Evolutionary conservation across 2,888 invertebrate genomes (phyloP).

Genomic region (Chloroclystis v-ata): DNA sequence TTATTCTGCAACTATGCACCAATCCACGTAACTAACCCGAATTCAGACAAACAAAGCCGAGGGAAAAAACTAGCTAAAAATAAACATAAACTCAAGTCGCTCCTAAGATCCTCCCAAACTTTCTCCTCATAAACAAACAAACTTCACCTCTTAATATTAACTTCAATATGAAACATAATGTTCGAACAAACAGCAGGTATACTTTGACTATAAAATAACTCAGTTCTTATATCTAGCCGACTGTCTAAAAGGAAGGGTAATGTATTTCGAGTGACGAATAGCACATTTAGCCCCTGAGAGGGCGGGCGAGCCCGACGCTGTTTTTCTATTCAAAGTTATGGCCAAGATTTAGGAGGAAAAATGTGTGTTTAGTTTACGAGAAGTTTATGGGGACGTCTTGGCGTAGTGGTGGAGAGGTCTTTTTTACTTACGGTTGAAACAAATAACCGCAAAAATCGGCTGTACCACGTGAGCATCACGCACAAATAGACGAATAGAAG

Average conservation of each 20-base stretch:
- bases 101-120: neutral
- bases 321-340: constrained; percentile 28
- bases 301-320: constrained; percentile 15
- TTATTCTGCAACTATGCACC: too few species aligned
- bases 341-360: constrained; percentile 20
- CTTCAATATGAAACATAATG: neutral
- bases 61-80: neutral
- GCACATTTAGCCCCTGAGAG: constrained; percentile 20
- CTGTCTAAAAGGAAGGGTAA: constrained; percentile 2
- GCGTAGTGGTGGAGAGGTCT: neutral
- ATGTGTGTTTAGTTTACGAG: constrained; percentile 9
- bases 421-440: too few species aligned
- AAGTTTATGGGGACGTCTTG: neutral
- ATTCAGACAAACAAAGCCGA: too few species aligned
- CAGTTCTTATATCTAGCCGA: neutral
- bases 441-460: too few species aligned
- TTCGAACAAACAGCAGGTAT: neutral
- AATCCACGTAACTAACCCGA: too few species aligned
- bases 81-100: neutral
- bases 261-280: constrained; percentile 39
- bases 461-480: too few species aligned
- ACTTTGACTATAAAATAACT: constrained; percentile 1
- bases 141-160: neutral
- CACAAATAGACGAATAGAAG: too few species aligned
- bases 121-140: too few species aligned